Conservation (phyloP, 2,888 invertebrate species). For the Anoplius nigerrimus region DNA sequence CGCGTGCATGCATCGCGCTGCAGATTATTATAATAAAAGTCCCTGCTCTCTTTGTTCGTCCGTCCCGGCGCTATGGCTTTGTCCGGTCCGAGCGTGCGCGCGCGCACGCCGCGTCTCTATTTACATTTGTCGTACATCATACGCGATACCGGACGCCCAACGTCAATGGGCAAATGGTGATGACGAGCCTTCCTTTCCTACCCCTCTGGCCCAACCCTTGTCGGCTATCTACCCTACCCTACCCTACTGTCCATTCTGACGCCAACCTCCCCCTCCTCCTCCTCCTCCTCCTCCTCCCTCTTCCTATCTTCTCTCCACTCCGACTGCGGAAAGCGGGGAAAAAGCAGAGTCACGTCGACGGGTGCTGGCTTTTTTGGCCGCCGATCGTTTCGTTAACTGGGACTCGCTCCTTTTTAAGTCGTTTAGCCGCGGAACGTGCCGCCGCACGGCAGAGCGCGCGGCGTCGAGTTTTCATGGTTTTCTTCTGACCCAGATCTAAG, state of each 20-base stretch:
- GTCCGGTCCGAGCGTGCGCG: slow-evolving; percentile 37
- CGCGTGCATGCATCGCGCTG: slow-evolving; percentile 41
- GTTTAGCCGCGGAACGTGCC: no score
- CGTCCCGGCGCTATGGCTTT: slow-evolving; percentile 47
- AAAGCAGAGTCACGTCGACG: slow-evolving; percentile 10
- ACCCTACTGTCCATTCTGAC: neutral
- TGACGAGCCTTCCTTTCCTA: slow-evolving; percentile 32
- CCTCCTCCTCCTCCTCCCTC: no score
- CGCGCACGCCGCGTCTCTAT: slow-evolving; percentile 52
- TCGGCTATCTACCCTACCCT: neutral
- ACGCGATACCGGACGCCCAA: slow-evolving; percentile 28
- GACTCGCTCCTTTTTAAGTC: no score
- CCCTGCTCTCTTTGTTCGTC: slow-evolving; percentile 53
- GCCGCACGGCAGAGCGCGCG: no score
- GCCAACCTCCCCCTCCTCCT: no score
- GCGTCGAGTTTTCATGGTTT: no score
- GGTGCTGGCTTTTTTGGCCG: no score
- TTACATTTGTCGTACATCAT: slow-evolving; percentile 54
- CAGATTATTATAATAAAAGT: slow-evolving; percentile 67
- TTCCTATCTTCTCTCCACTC: neutral
- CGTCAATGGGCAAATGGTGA: slow-evolving; percentile 51
- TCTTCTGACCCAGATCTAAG: no score
- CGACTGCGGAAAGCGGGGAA: slow-evolving; percentile 2
- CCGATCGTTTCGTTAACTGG: no score
- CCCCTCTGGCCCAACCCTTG: no score